Conservation (phyloP, 2,113 vertebrate genomes). For the Solenodon paradoxus region DNA sequence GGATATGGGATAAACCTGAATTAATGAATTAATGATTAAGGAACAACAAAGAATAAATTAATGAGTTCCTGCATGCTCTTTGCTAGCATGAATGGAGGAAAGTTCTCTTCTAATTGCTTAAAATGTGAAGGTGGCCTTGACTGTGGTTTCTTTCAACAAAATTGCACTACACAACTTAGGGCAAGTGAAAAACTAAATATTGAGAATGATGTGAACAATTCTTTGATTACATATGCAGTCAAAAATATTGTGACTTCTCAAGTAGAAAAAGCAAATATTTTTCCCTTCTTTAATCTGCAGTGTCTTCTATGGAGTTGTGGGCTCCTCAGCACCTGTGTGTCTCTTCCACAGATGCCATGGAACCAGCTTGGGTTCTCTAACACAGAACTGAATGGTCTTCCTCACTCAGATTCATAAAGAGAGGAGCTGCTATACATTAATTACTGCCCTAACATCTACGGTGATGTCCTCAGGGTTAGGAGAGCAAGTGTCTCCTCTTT, state of each 20-base stretch:
- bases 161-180: background rate
- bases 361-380: background rate
- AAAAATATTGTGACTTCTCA: background rate
- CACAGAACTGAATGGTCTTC: background rate
- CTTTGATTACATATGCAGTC: background rate
- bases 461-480: background rate
- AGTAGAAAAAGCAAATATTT: background rate
- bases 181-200: background rate
- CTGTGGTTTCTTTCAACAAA: background rate
- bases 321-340: accelerated
- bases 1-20: background rate
- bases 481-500: background rate
- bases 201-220: no score
- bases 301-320: background rate
- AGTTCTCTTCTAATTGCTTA: no score
- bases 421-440: background rate
- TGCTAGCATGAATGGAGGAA: background rate
- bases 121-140: background rate
- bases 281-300: no score
- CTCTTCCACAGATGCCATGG: background rate
- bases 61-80: background rate
- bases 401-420: background rate
- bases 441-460: background rate
- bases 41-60: background rate
- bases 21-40: background rate